phyloP scores from a whole-genome alignment of 2,888 invertebrate species.

The Sepiola atlantica region DNA sequence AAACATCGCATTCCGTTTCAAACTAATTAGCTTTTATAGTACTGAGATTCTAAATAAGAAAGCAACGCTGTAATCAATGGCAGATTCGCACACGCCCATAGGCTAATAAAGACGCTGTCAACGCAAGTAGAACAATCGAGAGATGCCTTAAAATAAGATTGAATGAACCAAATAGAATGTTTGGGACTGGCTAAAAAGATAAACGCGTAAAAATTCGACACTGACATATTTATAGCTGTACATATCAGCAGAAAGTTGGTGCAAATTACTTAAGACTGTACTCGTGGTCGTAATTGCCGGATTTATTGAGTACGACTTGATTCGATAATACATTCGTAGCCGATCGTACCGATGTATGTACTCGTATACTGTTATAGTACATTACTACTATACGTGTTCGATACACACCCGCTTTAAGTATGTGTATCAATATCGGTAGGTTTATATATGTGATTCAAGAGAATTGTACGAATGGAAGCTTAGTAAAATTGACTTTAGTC shows the following conservation, averaged over 20 bases:
- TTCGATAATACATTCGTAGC: background rate
- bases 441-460: too few species aligned
- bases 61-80: too few species aligned
- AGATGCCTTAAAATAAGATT: background rate
- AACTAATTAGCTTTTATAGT: background rate
- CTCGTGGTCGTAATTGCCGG: background rate
- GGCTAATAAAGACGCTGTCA: background rate
- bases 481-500: too few species aligned
- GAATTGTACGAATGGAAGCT: too few species aligned
- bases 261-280: slow-evolving; percentile 2
- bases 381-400: too few species aligned
- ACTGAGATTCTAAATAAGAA: background rate
- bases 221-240: background rate
- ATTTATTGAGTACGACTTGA: background rate
- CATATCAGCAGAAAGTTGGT: background rate
- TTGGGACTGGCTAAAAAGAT: background rate
- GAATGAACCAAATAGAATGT: background rate
- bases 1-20: too few species aligned
- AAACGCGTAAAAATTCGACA: background rate
- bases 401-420: too few species aligned
- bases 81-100: background rate
- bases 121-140: background rate
- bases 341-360: too few species aligned
- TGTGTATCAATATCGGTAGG: too few species aligned
- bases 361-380: too few species aligned